phyloP scores from a whole-genome alignment of 2,797 vertebrate genomes.

The Acomys russatus region DNA sequence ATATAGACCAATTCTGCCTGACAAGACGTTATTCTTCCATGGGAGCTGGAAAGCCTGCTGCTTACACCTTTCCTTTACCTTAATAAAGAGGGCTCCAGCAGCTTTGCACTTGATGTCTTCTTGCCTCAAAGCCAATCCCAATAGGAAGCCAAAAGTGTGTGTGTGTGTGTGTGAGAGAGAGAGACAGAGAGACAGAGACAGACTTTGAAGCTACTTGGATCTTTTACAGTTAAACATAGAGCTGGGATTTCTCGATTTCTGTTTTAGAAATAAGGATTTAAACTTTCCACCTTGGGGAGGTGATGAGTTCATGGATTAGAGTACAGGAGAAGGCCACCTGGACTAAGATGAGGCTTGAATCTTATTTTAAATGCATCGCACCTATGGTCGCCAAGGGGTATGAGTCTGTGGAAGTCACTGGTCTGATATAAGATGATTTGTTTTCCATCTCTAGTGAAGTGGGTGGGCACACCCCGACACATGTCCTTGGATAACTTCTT shows the following conservation, averaged over 20 bases:
- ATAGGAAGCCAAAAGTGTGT: not conserved
- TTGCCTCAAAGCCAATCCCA: not conserved
- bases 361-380: not conserved
- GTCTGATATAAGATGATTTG: not conserved
- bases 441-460: not conserved
- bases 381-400: not conserved
- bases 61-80: not conserved
- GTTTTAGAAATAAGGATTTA: constrained; percentile 1
- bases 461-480: not conserved
- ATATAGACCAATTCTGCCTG: not conserved
- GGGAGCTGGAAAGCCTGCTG: not conserved
- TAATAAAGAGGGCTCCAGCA: constrained; percentile 68
- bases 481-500: not conserved
- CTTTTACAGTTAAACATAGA: not conserved
- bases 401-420: not conserved
- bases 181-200: not conserved
- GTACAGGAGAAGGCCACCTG: not conserved
- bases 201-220: not conserved
- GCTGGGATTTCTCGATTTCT: constrained; percentile 18
- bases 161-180: no score
- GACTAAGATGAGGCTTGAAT: not conserved
- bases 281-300: not conserved
- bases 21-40: not conserved
- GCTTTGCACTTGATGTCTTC: constrained; percentile 19
- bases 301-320: not conserved